Base-by-base conservation (phyloP, 1,140 invertebrate genomes). In the Eubasilissa regina region DNA sequence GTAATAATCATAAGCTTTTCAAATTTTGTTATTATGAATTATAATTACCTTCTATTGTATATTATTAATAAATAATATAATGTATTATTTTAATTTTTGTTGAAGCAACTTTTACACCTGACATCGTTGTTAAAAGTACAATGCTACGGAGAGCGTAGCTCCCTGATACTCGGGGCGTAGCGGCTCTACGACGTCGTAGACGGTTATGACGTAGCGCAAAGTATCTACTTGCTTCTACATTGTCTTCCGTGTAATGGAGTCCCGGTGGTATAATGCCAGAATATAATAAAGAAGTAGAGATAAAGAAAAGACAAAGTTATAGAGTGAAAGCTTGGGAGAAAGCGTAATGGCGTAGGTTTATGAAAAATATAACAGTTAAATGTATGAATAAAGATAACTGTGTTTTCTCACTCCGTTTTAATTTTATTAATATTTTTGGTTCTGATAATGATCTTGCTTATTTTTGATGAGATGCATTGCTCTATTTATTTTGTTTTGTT, bases 271-370 rank as follows among this genome's bases (percentile, higher is more conserved):
- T 73, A 72, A 70, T 76, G 51, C 12, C 62, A 64, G 44, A 68
- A 58, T 72, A 55, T 75, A 48, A 77, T 80, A 76, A 80, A 80
- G 64, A 21, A 80, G 45, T 45, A 9, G 53, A 77, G 79, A 80
- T 80, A 80, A 80, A 77, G 77, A 78, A 56, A 44, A 35, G 68
- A 80, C 21, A 72, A 80, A 80, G 79, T 77, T 77, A 62, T 64
- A 21, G 60, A 70, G 75, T 77, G 55, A 80, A 80, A 75, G 79
- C 74, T 75, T 21, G 56, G n/a, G 35, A 68, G 66, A 62, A 80
- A 76, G 53, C 58, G 64, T 53, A 72, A 80, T 56, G 60, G 62
- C 74, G 44, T 48, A 25, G 55, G 3, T 51, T 58, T 60, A 60
- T 75, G 73, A 75, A 75, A 76, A 55, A 53, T 53, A 12, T 21